Percentiles rank a stretch among this genome's conserved stretches.
phyloP scores from a whole-genome alignment of 2,113 vertebrate species.

The Paracanthobrama guichenoti region DNA sequence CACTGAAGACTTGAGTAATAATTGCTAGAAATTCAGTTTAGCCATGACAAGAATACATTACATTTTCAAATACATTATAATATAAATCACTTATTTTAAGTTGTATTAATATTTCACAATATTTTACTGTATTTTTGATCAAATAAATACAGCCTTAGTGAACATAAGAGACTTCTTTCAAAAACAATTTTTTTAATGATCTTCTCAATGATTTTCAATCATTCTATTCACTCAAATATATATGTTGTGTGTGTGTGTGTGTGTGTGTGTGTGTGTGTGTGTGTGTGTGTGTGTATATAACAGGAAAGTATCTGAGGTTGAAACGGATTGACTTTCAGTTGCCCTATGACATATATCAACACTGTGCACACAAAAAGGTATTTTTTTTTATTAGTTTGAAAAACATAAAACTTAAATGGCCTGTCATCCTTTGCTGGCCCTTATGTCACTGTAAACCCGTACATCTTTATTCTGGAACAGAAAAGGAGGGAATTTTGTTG shows the following conservation, averaged over 20 bases:
- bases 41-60: neutral
- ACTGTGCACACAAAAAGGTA: conserved; percentile 97
- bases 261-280: too few relatives aligned
- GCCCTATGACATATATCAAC: conserved; percentile 96
- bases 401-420: neutral
- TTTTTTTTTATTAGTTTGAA: neutral
- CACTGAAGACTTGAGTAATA: neutral
- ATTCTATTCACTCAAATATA: neutral
- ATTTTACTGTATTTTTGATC: neutral
- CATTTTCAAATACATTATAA: neutral
- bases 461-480: neutral
- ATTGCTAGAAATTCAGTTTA: neutral
- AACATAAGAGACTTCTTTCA: neutral
- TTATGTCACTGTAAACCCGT: neutral
- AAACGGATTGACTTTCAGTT: conserved; percentile 96
- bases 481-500: neutral
- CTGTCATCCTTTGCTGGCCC: neutral
- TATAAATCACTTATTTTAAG: neutral
- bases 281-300: conserved; percentile 1
- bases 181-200: neutral
- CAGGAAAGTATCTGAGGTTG: conserved; percentile 96
- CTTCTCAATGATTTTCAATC: neutral
- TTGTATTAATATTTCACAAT: neutral
- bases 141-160: neutral
- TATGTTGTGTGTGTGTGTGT: neutral